Percentiles rank a stretch among this genome's conserved stretches.
phyloP scores from a whole-genome alignment of 2,113 vertebrate genomes.

The Plecturocebus donacophilus region DNA sequence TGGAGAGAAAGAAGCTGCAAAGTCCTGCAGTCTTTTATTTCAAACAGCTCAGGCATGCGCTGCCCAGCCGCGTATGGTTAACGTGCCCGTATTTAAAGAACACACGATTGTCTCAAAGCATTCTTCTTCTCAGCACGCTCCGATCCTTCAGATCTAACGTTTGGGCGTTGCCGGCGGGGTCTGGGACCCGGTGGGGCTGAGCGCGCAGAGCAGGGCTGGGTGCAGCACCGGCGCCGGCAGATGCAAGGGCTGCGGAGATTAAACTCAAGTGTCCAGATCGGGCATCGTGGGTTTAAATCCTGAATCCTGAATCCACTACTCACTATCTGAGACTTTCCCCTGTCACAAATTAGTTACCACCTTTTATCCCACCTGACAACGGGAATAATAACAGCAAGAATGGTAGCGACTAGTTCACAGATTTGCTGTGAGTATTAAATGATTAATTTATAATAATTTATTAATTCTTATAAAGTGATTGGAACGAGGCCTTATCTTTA shows the following conservation, averaged over 20 bases:
- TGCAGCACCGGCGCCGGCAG: not conserved
- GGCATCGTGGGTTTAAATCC: not conserved
- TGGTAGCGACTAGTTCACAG: not conserved
- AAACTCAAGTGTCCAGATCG: not conserved
- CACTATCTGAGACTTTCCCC: not conserved
- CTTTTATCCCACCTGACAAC: not conserved
- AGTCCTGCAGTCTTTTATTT: not conserved
- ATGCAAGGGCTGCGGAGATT: not conserved
- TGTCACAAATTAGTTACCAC: not conserved
- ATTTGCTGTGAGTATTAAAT: not conserved
- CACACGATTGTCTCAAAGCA: not conserved
- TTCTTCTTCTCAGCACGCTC: not conserved
- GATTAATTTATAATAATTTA: not conserved
- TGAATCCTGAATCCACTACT: not conserved
- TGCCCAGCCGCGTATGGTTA: not conserved
- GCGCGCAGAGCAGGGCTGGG: not conserved
- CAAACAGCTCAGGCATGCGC: not conserved
- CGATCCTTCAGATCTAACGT: rapidly evolving
- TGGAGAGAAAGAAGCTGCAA: not conserved
- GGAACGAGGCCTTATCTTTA: not conserved
- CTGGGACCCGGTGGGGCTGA: not conserved
- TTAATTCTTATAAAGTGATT: not conserved
- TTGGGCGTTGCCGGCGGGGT: not conserved
- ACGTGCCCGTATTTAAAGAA: not conserved
- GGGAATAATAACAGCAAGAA: not conserved